Conservation (phyloP, 64 coral and sea anemone genomes). For the Astreopora myriophthalma region DNA sequence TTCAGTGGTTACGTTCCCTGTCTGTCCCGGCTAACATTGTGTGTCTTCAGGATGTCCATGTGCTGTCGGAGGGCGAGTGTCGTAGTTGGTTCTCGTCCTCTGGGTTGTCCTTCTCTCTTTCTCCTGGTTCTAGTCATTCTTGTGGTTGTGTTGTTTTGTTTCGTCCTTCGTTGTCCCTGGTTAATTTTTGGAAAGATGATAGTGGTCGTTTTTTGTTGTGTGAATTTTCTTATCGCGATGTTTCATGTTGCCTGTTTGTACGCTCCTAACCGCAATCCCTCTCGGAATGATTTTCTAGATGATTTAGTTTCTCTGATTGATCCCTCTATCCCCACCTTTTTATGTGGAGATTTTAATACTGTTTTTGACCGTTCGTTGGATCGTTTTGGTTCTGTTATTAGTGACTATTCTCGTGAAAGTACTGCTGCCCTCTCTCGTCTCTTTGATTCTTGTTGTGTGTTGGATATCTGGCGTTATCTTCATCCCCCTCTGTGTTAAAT, state of each 20-base stretch:
- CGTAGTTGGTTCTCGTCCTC: neutral
- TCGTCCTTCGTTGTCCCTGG: neutral
- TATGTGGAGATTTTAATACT: conserved; percentile 16
- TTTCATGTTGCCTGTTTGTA: neutral
- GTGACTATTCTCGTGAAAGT: neutral
- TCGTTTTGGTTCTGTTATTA: neutral
- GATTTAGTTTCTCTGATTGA: neutral
- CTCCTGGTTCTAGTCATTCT: neutral
- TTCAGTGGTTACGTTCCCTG: neutral
- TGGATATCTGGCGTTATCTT: conserved; percentile 16
- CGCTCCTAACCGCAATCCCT: neutral
- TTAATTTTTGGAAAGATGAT: neutral
- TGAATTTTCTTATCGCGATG: neutral
- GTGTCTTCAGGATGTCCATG: conserved; percentile 29
- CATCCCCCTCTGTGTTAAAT: no score
- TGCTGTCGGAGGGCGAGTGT: neutral
- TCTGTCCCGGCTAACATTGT: neutral
- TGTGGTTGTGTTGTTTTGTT: neutral
- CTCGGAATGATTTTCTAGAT: neutral
- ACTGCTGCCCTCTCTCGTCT: neutral
- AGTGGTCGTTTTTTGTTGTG: neutral
- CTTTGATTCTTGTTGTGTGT: neutral
- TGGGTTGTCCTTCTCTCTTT: neutral
- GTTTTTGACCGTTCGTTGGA: conserved; percentile 36
- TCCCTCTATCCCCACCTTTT: neutral